Base-by-base conservation (phyloP, 1,140 invertebrate species). In the Drosophila chauvacae region DNA sequence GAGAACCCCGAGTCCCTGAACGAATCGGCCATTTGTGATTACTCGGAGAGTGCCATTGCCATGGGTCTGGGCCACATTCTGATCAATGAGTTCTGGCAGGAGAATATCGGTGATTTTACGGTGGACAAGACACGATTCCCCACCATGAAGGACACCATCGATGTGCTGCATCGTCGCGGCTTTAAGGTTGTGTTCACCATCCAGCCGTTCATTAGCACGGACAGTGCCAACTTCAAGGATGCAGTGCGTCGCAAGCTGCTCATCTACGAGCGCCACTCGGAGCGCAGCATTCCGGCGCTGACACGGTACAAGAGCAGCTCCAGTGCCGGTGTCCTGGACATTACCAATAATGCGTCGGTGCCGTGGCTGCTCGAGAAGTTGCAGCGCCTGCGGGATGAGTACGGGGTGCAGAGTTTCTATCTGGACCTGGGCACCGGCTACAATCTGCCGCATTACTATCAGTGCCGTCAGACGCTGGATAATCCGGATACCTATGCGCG, bases 381-480 rank as follows among this genome's bases (percentile, higher is more conserved):
- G 2, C 94, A 96, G 72, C 92, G 93, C 2, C 93, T 98, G 0
- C 94, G 95, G 28, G 94, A 95, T 3, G 94, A 95, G 37, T 97
- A 97, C 71, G 94, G 96, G 33, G 96, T 99, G 9, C 96, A 98
- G 84, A 96, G 97, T 1, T 98, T 98, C 91, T 98, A 97, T 80
- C 94, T 99, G 48, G 98, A 99, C 86, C 94, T 98, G 28, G 98
- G 98, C 0, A 97, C 97, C 5, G 96, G 96, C 0, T 96, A 96
- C 50, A 97, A 97, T 80, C 95, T 98, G 93, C 98, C 98, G 0
- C 95, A 96, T 73, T 97, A 97, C 90, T 97, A 97, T 90, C 94
- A 96, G 74, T 96, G 95, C 83, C 94, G 96, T 33, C 93, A 95
- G 41, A 94, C 94, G 0, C 77, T 97, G 2, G 94, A 94, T 0